phyloP scores from a whole-genome alignment of 2,888 invertebrate genomes.

The Plagodis pulveraria region DNA sequence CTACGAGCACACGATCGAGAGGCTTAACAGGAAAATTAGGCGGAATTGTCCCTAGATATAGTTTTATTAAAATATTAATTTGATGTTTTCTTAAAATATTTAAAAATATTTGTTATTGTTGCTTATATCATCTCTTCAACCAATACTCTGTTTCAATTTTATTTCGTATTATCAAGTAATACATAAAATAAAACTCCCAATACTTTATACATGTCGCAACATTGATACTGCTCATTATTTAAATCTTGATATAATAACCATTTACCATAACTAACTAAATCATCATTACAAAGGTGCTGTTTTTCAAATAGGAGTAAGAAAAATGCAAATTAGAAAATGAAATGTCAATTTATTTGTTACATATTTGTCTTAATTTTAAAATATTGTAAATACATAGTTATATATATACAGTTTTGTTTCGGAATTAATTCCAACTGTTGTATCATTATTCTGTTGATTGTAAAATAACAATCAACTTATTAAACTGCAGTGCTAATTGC shows the following conservation, averaged over 20 bases:
- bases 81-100: no score
- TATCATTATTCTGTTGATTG: neutral
- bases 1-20: no score
- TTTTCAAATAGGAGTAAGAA: slow-evolving; percentile 13
- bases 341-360: slow-evolving; percentile 19
- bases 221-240: neutral
- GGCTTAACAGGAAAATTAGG: no score
- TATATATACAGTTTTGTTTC: neutral
- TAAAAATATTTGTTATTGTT: no score
- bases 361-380: neutral
- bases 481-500: no score
- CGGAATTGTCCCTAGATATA: no score
- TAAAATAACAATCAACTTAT: neutral
- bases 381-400: slow-evolving; percentile 7
- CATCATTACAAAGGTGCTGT: slow-evolving; percentile 15
- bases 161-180: neutral
- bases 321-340: neutral
- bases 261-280: no score
- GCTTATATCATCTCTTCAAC: no score
- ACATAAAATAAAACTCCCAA: no score
- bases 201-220: neutral
- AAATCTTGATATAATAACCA: neutral
- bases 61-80: no score
- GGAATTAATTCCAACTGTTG: neutral
- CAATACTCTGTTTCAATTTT: no score